These are phyloP conservation scores for Vombatus ursinus DNA, from an alignment of 2,113 vertebrate genomes.

Conservation along the genomic window DNA sequence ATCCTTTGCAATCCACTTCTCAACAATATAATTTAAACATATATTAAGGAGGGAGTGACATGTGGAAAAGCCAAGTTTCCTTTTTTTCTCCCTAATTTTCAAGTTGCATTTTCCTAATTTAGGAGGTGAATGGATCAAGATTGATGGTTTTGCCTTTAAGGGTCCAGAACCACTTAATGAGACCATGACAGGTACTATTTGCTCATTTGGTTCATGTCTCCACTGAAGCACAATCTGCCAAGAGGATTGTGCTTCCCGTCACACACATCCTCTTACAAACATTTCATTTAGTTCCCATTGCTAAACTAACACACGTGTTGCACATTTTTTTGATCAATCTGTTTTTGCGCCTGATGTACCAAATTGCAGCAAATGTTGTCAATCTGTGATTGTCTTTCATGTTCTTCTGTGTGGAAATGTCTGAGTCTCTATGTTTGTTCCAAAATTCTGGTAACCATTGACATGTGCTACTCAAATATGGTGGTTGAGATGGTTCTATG, in stretches of 20 bases:
- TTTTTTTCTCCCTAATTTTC: constrained; percentile 49
- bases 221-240: constrained; percentile 47
- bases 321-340: background rate
- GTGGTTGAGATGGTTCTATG: constrained; percentile 45
- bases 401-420: background rate
- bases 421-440: background rate
- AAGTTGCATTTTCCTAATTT: constrained; percentile 72
- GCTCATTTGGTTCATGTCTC: constrained; percentile 51
- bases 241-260: constrained; percentile 58
- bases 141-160: constrained; percentile 86
- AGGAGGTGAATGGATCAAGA: constrained; percentile 86
- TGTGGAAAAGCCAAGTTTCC: background rate
- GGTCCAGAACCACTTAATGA: constrained; percentile 81
- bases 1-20: background rate
- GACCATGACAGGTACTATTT: constrained; percentile 81
- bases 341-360: background rate
- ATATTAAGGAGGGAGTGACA: constrained; percentile 8
- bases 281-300: constrained; percentile 25
- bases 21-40: background rate
- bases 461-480: constrained; percentile 43
- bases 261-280: constrained; percentile 56
- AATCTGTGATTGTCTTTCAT: background rate
- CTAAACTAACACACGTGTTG: constrained; percentile 57
- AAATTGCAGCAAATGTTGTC: constrained; percentile 4
- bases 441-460: background rate